Evolutionary conservation across 1,140 invertebrate species (phyloP).

Genomic region (Neomicropteryx cornuta): DNA sequence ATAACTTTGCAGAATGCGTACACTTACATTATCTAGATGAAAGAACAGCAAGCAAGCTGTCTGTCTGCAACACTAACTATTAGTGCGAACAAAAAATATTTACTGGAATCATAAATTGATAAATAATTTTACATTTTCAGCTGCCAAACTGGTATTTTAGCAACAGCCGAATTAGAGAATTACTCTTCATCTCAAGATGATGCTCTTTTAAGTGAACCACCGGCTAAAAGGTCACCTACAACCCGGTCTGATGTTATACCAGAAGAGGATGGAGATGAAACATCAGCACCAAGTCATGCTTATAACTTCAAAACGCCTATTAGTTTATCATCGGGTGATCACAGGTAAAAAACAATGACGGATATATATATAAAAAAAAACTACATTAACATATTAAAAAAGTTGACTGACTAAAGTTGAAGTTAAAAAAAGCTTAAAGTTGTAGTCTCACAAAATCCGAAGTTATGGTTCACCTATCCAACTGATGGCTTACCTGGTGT

Average conservation of each 20-base stretch:
- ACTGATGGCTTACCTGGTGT: too few species aligned
- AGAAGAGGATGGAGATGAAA: slow-evolving; percentile 28
- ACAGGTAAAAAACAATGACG: too few species aligned
- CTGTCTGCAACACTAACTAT: slow-evolving; percentile 5
- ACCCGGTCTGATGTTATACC: slow-evolving; percentile 25
- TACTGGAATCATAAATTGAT: slow-evolving; percentile 1
- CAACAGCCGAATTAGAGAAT: slow-evolving; percentile 53
- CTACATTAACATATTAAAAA: too few species aligned
- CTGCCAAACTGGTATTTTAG: slow-evolving; percentile 48
- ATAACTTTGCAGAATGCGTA: too few species aligned
- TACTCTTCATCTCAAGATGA: slow-evolving; percentile 30
- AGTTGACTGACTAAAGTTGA: too few species aligned
- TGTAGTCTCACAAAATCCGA: too few species aligned
- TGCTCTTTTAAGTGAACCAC: slow-evolving; percentile 71
- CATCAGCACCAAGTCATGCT: not conserved
- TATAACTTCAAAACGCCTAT: slow-evolving; percentile 8
- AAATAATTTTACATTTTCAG: slow-evolving; percentile 25
- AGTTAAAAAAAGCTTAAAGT: too few species aligned
- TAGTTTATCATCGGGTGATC: too few species aligned
- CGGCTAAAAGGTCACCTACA: slow-evolving; percentile 73
- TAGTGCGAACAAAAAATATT: slow-evolving; percentile 3
- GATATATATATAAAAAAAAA: too few species aligned
- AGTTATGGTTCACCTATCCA: too few species aligned
- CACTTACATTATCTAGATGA: too few species aligned
- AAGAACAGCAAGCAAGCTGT: too few species aligned